These are phyloP conservation scores for Smithornis capensis DNA, from an alignment of 2,113 vertebrate species.

Conservation along the genomic window DNA sequence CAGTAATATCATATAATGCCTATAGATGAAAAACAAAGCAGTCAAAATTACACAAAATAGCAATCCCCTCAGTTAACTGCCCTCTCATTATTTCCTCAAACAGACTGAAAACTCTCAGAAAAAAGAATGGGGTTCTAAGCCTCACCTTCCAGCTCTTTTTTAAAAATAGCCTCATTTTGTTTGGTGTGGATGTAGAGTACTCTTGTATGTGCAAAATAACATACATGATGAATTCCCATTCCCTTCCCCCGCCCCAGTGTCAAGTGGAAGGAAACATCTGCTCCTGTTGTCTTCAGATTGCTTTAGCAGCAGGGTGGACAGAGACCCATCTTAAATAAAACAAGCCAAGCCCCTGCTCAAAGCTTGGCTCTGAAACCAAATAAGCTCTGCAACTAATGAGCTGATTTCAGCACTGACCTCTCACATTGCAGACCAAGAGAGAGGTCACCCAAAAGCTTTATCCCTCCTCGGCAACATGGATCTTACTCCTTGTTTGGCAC, in stretches of 20 bases:
- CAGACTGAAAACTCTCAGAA: neutral
- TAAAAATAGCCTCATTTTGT: neutral
- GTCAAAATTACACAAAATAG: neutral
- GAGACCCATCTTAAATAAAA: neutral
- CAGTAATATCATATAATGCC: neutral
- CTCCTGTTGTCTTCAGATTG: neutral
- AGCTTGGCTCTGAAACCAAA: neutral
- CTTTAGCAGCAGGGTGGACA: neutral
- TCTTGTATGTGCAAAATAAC: neutral
- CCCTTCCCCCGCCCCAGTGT: neutral
- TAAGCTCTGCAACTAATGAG: neutral
- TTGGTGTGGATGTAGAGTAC: neutral
- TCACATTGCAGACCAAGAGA: neutral
- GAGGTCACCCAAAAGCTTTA: neutral
- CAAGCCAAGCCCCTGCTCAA: neutral
- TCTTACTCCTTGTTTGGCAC: neutral
- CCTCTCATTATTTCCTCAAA: neutral
- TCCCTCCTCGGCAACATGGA: neutral
- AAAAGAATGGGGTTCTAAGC: neutral
- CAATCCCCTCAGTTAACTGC: neutral
- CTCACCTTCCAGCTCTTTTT: neutral
- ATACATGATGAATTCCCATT: neutral
- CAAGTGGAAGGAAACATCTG: neutral
- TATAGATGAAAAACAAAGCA: neutral
- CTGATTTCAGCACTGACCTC: neutral